Base-by-base conservation (phyloP, 2,797 vertebrate genomes). In the Anguilla anguilla region DNA sequence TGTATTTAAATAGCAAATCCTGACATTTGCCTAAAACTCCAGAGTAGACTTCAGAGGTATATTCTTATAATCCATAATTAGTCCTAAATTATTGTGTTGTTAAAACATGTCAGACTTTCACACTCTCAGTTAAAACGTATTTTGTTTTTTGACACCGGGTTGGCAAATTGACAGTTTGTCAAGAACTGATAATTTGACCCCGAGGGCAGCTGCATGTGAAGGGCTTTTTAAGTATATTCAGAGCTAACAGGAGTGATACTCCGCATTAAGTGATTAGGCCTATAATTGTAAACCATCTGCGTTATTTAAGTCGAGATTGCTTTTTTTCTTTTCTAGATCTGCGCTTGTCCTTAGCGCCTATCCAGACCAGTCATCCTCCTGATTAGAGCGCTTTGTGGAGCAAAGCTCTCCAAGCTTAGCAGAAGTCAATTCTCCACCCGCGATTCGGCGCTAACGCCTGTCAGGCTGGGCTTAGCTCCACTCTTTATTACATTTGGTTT, bases 41-140 rank as follows among this genome's bases (percentile, higher is more conserved):
- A 59, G 57, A 69, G 64, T 69, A 28, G n/a, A 69, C 6, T 28
- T 69, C n/a, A n/a, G 6, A n/a, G n/a, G 35, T 17, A 77, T 5
- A 43, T 77, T 6, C 91, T 94, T 93, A 94, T 92, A 94, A 93
- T 91, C 92, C 91, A 87, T 90, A 57, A 2, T 91, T 94, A 94
- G 94, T 94, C 93, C 92, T 88, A 88, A 93, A 92, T 92, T 89
- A 92, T 91, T 93, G 90, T 90, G 91, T 10, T 55, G 84, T 15
- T 49, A 22, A 74, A 39, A 53, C 28, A 53, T 35, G 55, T 84
- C 43, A 39, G 9, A 17, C 92, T 94, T 94, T 94, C 91, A 93
- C 91, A 91, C 46, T 83, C 84, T 87, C 61, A 81, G 43, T 84
- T 59, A 51, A 83, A 87, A 19, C 43, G 17, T 15, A 28, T 87